Evolutionary conservation across 2,113 vertebrate genomes (phyloP).

Genomic region (Taxidea taxus): DNA sequence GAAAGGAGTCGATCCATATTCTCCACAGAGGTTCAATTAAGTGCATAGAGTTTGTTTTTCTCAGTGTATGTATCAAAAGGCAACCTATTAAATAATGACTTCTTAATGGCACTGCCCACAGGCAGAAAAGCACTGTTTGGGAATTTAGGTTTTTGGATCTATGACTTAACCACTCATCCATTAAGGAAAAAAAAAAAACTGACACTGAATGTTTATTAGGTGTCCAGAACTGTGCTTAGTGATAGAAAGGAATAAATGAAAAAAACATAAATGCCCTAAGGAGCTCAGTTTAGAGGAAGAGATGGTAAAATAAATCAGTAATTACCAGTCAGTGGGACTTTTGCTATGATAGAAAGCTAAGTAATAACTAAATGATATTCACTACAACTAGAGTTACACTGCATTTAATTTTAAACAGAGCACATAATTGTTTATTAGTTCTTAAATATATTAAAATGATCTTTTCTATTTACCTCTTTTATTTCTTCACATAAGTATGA

Average conservation of each 20-base stretch:
- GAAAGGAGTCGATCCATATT: background rate
- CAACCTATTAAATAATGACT: background rate
- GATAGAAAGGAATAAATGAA: background rate
- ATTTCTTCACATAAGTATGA: background rate
- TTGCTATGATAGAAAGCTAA: background rate
- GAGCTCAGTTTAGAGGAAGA: background rate
- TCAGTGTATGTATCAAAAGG: background rate
- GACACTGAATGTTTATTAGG: background rate
- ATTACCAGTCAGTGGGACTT: background rate
- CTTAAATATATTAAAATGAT: background rate
- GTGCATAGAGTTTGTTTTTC: background rate
- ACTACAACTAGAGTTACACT: background rate
- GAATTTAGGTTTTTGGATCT: background rate
- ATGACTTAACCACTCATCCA: background rate
- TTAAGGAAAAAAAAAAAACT: background rate
- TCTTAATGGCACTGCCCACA: background rate
- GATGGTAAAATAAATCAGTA: background rate
- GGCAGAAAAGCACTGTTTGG: background rate
- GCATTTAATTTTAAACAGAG: background rate
- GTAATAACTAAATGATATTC: constrained; percentile 5
- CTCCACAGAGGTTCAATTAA: background rate
- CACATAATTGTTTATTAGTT: background rate
- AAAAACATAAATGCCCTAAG: background rate
- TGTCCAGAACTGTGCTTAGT: background rate
- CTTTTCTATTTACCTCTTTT: background rate